phyloP scores from a whole-genome alignment of 1,140 invertebrate genomes.

The Bombus turneri region DNA sequence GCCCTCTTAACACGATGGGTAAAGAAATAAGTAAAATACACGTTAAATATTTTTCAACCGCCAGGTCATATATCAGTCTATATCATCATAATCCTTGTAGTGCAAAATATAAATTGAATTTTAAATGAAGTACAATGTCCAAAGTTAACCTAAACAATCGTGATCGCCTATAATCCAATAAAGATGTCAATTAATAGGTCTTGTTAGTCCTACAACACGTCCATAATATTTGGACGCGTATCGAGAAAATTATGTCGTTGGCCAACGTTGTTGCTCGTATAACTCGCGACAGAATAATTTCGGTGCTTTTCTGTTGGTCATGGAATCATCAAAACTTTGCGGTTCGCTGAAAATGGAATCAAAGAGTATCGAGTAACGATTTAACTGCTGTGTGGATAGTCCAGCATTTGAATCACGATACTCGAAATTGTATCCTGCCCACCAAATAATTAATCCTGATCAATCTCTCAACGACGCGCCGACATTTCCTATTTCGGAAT shows the following conservation, averaged over 20 bases:
- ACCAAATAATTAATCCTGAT: neutral
- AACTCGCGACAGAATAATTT: neutral
- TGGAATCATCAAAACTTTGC: constrained; percentile 25
- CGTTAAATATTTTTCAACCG: too few species aligned
- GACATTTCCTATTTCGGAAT: too few species aligned
- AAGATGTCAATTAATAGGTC: neutral
- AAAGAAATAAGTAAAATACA: too few species aligned
- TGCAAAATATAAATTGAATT: neutral
- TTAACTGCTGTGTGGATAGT: constrained; percentile 3
- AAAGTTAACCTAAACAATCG: neutral
- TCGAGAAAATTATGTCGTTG: constrained; percentile 12
- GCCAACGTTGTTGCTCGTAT: neutral
- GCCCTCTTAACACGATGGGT: too few species aligned
- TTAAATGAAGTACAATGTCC: neutral
- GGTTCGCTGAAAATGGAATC: constrained; percentile 18
- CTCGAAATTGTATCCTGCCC: neutral
- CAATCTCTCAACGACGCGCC: neutral
- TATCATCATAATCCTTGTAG: too few species aligned
- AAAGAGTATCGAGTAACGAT: constrained; percentile 30
- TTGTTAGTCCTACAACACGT: neutral
- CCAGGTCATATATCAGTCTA: too few species aligned
- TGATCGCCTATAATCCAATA: neutral
- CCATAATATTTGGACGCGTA: neutral
- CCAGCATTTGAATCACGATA: neutral
- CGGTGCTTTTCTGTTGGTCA: neutral